Base-by-base conservation (phyloP, 2,888 invertebrate genomes). In the Agriopis aurantiaria region DNA sequence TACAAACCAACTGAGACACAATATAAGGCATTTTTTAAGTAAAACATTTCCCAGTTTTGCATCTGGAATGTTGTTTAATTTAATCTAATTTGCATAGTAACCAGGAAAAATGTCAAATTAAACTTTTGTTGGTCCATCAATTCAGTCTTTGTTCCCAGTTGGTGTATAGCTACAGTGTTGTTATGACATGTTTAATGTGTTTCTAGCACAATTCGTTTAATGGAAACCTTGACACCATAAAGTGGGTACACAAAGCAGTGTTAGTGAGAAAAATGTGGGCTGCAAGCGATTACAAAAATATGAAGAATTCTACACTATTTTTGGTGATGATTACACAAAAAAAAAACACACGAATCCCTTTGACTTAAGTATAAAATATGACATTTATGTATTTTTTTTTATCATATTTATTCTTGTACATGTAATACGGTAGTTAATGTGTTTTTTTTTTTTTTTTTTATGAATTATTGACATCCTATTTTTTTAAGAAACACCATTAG, bases 121-220 rank as follows among this genome's bases (percentile, higher is more conserved):
- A n/a, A n/a, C 43, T 49, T n/a, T 49, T 49, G 49, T 14, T 49
- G 17, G 0, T 51, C 11, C 23, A 33, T 52, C 11, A 33, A 33
- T 40, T 33, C 11, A 40, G 12, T 55, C 4, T 48, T 12, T 33
- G 48, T n/a, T 33, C 46, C 14, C 17, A 11, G 51, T 33, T 43
- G 17, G 61, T 61, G 9, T 61, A n/a, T 46, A 59, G 17, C 46
- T 45, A 40, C 7, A 11, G 8, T 51, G 51, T 33, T 49, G 48
- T 48, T 41, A 53, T 75, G 73, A 76, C 75, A 74, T 75, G 75
- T 76, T 57, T 60, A 51, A 49, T 75, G 65, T 65, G 74, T 66
- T 61, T 74, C 69, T 69, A 72, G 72, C 75, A 70, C 65, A 72
- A 43, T 48, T 33, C 3, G 14, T 65, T 52, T 65, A 40, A 56